phyloP scores from a whole-genome alignment of 2,888 invertebrate genomes.

The Euspilapteryx auroguttella region DNA sequence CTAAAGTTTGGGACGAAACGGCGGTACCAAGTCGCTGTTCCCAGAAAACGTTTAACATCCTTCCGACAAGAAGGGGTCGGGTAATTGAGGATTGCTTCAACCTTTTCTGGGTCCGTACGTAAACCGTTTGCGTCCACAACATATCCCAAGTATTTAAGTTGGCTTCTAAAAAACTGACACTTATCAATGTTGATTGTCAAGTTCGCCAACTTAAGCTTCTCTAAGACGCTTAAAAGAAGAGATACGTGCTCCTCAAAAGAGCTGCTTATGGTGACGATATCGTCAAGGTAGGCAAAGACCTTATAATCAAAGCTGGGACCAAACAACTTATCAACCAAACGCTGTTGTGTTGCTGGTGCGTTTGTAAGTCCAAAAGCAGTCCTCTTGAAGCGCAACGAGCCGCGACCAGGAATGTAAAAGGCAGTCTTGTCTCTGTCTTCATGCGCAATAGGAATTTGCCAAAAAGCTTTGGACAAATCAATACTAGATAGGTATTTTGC shows the following conservation, averaged over 20 bases:
- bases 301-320: constrained; percentile 10
- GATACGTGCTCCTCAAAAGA: constrained; percentile 9
- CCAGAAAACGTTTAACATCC: too few relatives aligned
- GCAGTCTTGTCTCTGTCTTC: constrained; percentile 5
- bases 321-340: constrained; percentile 9
- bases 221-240: neutral
- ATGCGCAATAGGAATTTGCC: constrained; percentile 5
- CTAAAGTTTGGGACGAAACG: constrained; percentile 12
- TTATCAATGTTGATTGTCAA: constrained; percentile 13
- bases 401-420: constrained; percentile 5
- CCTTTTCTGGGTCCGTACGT: constrained; percentile 12
- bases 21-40: constrained; percentile 12
- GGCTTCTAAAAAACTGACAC: constrained; percentile 10
- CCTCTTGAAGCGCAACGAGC: constrained; percentile 1
- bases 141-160: constrained; percentile 17
- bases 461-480: too few relatives aligned
- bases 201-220: constrained; percentile 1
- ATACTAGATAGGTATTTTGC: constrained; percentile 8
- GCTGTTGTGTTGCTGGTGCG: constrained; percentile 6
- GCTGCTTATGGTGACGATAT: constrained; percentile 8
- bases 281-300: constrained; percentile 11
- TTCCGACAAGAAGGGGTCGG: constrained; percentile 10
- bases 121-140: constrained; percentile 13
- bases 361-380: constrained; percentile 4
- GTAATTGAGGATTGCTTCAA: constrained; percentile 10